phyloP scores from a whole-genome alignment of 2,113 vertebrate genomes.

The Larimichthys polyactis region DNA sequence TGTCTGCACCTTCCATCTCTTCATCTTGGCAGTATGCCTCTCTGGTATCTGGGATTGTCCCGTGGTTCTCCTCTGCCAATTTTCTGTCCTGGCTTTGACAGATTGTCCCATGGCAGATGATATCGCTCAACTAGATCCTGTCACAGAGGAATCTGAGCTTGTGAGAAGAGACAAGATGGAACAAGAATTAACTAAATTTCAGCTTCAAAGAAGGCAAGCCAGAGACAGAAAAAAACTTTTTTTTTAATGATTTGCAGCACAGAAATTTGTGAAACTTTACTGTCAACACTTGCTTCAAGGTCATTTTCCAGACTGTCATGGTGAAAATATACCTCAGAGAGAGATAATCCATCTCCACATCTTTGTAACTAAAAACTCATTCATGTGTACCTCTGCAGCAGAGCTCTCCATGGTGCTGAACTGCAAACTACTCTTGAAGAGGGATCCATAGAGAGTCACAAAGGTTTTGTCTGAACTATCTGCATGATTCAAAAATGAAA shows the following conservation, averaged over 20 bases:
- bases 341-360: background rate
- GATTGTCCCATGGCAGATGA: constrained; percentile 48
- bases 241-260: background rate
- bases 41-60: constrained; percentile 52
- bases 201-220: background rate
- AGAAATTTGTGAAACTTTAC: constrained; percentile 3
- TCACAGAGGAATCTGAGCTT: constrained; percentile 1
- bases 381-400: background rate
- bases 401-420: constrained; percentile 60
- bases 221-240: background rate
- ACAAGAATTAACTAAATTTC: constrained; percentile 11
- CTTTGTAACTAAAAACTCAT: background rate
- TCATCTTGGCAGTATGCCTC: constrained; percentile 46
- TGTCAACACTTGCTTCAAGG: background rate
- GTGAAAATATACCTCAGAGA: constrained; percentile 8
- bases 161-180: constrained; percentile 13
- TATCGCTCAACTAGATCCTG: constrained; percentile 33
- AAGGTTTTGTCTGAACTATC: background rate
- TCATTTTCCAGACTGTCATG: background rate
- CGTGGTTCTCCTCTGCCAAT: constrained; percentile 34
- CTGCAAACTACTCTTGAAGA: background rate
- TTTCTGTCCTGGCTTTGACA: constrained; percentile 54
- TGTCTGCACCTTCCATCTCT: constrained; percentile 12
- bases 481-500: too few relatives aligned
- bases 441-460: background rate